Evolutionary conservation across 2,113 vertebrate species (phyloP), one percentile per base, ranked within the genome.

Genomic region (Sceloporus tristichus): DNA sequence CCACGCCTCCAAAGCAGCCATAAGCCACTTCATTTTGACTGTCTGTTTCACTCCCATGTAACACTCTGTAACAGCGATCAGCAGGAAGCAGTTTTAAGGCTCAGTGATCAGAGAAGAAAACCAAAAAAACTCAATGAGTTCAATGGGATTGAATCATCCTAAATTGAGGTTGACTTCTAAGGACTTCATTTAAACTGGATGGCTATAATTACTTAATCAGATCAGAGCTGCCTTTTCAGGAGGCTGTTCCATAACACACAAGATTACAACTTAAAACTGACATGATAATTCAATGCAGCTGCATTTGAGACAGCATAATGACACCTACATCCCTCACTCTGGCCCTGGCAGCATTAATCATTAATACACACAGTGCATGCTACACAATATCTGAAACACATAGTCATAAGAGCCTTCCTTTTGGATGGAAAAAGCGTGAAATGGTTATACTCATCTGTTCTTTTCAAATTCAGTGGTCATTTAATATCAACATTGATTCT

Each of bases 181-280:
- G 19, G 54, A 81, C 3, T 62, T 74, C 53, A 73, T 71, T n/a
- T 73, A 40, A 54, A 79, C 78, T 38, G 25, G 78, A n/a, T 81
- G 82, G 91, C 91, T 90, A 92, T 93, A 92, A 95, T 94, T 92
- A 91, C 84, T 88, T 88, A 91, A 95, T 85, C 93, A 94, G 90
- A 91, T 75, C 91, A 92, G 93, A 89, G 70, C 29, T 9, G 8
- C 91, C 95, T 94, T 87, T 93, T 91, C 93, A 95, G 92, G 90
- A 95, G 82, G 27, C 87, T 85, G 85, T 93, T 94, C 87, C 8
- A 8, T 71, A 94, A 89, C 87, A 89, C 82, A 91, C 79, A 83
- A 89, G 91, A 91, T 86, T 88, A 90, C 79, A 81, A 84, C 86
- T 95, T 82, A 74, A 86, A 87, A 90, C 91, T 62, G 79, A 88